phyloP scores from a whole-genome alignment of 2,888 invertebrate species.

The Pegoplata infirma region DNA sequence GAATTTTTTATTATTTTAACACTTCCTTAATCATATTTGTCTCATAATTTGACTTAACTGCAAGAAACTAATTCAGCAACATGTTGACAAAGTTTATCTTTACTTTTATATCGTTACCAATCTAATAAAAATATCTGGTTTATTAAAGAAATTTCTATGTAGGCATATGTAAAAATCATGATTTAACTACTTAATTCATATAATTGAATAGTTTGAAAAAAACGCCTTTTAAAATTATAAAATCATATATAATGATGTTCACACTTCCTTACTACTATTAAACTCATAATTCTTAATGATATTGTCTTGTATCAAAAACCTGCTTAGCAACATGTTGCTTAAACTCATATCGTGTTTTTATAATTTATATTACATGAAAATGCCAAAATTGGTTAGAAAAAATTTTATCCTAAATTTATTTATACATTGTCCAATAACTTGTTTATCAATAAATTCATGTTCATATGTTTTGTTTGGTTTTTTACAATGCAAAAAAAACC shows the following conservation, averaged over 20 bases:
- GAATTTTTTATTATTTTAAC: no score
- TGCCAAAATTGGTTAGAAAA: neutral
- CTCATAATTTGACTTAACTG: no score
- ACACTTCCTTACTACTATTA: neutral
- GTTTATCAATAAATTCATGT: constrained; percentile 53
- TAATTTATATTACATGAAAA: neutral
- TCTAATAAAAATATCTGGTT: no score
- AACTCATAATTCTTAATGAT: no score
- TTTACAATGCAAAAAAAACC: constrained; percentile 26
- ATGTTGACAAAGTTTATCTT: no score
- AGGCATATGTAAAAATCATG: no score
- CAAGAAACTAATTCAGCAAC: no score
- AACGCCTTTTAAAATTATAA: neutral
- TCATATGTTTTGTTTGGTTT: constrained; percentile 20
- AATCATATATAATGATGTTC: neutral
- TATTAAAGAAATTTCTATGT: no score
- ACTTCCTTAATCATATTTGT: no score
- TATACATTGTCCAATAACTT: constrained; percentile 14
- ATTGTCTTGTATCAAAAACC: neutral
- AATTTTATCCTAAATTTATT: constrained; percentile 11
- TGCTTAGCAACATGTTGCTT: neutral
- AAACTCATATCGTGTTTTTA: neutral
- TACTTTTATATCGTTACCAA: no score
- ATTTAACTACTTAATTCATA: neutral
- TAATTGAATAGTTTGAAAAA: neutral